Evolutionary conservation across 2,888 invertebrate genomes (phyloP), one percentile per base, ranked within the genome.

Genomic region (Allophyes oxyacanthae): DNA sequence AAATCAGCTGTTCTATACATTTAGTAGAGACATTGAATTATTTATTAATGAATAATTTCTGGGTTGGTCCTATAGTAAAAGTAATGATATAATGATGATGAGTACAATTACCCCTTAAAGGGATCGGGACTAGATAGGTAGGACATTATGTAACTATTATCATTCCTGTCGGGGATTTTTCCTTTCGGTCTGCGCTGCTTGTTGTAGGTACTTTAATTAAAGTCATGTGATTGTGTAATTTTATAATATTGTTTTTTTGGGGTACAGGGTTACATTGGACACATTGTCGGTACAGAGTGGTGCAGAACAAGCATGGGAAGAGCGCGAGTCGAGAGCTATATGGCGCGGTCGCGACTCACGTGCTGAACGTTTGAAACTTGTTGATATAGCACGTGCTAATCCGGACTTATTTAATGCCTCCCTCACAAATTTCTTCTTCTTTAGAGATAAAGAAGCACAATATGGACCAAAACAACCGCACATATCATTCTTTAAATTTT

Each of bases 381-480:
- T 99, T 10, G 96, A 97, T 50, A 95, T 99, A 71, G 95, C 98
- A 0, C 95, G 96, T 65, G 82, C 81, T 1, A 79, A 93, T 67
- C 97, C 98, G 0, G 95, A 98, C 49, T 87, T 98, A 4, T 96
- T 99, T 60, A 98, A 99, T 91, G 99, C 96, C 9, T 98, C 98
- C 0, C 95, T 99, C 20, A 99, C 99, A 0, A 98, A 98, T 85
- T 99, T 99, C 90, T 99, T 99, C 89, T 99, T 99, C 94, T 99
- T 98, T 83, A 95, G 96, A 67, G 96, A 98, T 76, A 95, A 98
- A 87, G 96, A 97, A 84, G 93, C 96, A 14, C 94, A 96, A 81
- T 98, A 98, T 93, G 99, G 99, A 0, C 98, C 98, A 10, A 97
- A 97, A 82, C 95, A 95, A 64, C 96, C 96, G 13, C 97, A 97